These are phyloP conservation scores for Drosophila littoralis DNA, from an alignment of 1,140 invertebrate genomes.

Conservation along the genomic window DNA sequence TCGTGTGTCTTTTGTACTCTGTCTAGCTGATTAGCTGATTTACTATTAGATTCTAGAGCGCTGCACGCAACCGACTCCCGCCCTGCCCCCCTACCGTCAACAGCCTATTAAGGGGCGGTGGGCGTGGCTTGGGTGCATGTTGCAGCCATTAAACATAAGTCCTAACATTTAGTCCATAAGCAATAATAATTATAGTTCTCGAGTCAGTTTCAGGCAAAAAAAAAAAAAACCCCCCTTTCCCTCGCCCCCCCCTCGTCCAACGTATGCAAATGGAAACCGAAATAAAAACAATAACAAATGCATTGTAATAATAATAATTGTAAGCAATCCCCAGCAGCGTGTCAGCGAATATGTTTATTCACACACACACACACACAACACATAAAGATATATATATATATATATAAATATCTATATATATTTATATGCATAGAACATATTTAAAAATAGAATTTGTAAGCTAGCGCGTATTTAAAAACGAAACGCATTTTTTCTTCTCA, in stretches of 20 bases:
- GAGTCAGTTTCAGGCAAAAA: background rate
- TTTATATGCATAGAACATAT: slow-evolving; percentile 16
- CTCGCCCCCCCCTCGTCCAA: background rate
- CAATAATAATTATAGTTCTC: too few species aligned
- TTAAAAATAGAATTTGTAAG: slow-evolving; percentile 42
- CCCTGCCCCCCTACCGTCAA: background rate
- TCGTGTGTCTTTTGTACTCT: background rate
- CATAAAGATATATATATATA: slow-evolving; percentile 10
- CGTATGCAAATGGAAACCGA: background rate
- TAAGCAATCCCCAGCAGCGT: slow-evolving; percentile 7
- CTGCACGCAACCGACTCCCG: background rate
- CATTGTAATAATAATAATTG: slow-evolving; percentile 35
- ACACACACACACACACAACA: background rate
- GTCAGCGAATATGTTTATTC: slow-evolving; percentile 1
- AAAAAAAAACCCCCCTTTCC: background rate
- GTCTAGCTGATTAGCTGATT: slow-evolving; percentile 10
- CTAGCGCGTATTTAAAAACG: slow-evolving; percentile 1
- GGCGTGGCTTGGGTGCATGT: background rate
- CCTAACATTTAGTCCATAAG: too few species aligned
- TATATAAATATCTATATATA: slow-evolving; percentile 13
- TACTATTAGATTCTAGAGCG: background rate
- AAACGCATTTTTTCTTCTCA: slow-evolving; percentile 3
- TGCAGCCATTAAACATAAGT: background rate
- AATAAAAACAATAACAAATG: slow-evolving; percentile 6
- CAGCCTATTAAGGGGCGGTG: background rate